Base-by-base conservation (phyloP, 2,888 invertebrate genomes). In the Scaptomyza cyrtandrae region DNA sequence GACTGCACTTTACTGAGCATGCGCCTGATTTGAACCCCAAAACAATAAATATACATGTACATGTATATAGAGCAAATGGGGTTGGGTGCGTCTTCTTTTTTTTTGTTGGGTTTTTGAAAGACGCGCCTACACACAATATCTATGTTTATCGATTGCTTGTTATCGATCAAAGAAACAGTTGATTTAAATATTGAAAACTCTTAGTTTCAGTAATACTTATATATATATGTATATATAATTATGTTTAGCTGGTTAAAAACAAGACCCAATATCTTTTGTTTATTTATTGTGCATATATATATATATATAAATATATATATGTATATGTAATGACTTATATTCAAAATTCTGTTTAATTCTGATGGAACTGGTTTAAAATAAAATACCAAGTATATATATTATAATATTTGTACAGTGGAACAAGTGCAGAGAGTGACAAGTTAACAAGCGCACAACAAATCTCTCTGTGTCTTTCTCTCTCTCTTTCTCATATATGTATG, bases 361-460 rank as follows among this genome's bases (percentile, higher is more conserved):
- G 62, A 66, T 64, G 58, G 48, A 73, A 75, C 79, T 63, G 56
- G 56, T 60, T 57, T 41, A 24, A 24, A 24, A 24, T 39, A 9
- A 39, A 14, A 39, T 39, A 31, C 55, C 61, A 62, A 52, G n/a
- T 56, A 57, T 33, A 33, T 24, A 10, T 49, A 55, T 64, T 39
- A 65, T 65, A 59, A 48, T 64, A 63, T 79, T 80, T 80, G 85
- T 80, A 80, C 85, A 82, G 65, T 66, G 67, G 65, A 52, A 64
- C 57, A 57, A 64, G 49, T 46, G 60, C 64, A 55, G 52, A 43
- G 56, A 37, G 35, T n/a, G 27, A 27, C 50, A 48, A 41, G 29
- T 19, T 14, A 35, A 24, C 45, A 39, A 44, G 65, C 24, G 37
- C 35, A 43, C 33, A 41, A n/a, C 54, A n/a, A 11, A n/a, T 9